A percentile compares a stretch with the other conserved stretches of the same genome.
phyloP scores from a whole-genome alignment of 2,888 invertebrate genomes.

The Icerya purchasi region DNA sequence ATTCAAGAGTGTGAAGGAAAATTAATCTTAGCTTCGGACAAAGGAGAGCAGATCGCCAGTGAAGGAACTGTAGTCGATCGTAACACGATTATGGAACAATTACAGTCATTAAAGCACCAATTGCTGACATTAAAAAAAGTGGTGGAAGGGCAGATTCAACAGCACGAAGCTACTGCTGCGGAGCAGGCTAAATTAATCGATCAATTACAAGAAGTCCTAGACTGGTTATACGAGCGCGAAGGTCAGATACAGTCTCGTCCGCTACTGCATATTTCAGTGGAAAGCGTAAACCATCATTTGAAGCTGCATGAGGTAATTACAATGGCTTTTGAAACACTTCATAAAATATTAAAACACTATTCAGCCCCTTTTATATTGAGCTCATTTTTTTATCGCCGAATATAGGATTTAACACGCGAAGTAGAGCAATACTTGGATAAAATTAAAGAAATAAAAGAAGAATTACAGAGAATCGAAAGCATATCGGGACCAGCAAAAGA shows the following conservation, averaged over 20 bases:
- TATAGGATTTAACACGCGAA: slow-evolving; percentile 34
- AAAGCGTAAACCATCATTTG: slow-evolving; percentile 61
- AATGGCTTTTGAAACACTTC: no score
- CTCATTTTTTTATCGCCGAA: no score
- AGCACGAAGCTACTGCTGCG: slow-evolving; percentile 68
- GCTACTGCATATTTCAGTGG: slow-evolving; percentile 49
- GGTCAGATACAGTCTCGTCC: slow-evolving; percentile 62
- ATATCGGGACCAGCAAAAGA: slow-evolving; percentile 60
- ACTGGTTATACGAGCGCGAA: slow-evolving; percentile 65
- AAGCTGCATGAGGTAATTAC: slow-evolving; percentile 22
- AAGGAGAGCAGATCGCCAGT: slow-evolving; percentile 77
- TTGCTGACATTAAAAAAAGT: slow-evolving; percentile 43
- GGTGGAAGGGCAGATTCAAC: slow-evolving; percentile 66
- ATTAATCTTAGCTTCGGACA: slow-evolving; percentile 67
- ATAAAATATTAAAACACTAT: no score
- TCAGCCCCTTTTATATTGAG: no score
- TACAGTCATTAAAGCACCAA: slow-evolving; percentile 70
- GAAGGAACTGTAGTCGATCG: slow-evolving; percentile 73
- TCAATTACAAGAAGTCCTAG: slow-evolving; percentile 60
- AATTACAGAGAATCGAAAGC: slow-evolving; percentile 49
- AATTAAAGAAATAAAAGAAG: slow-evolving; percentile 44
- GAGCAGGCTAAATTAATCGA: slow-evolving; percentile 67
- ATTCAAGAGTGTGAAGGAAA: slow-evolving; percentile 79
- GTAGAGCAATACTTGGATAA: slow-evolving; percentile 48
- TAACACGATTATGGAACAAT: slow-evolving; percentile 65